phyloP scores from a whole-genome alignment of 1,140 invertebrate genomes.

The Drosophila littoralis region DNA sequence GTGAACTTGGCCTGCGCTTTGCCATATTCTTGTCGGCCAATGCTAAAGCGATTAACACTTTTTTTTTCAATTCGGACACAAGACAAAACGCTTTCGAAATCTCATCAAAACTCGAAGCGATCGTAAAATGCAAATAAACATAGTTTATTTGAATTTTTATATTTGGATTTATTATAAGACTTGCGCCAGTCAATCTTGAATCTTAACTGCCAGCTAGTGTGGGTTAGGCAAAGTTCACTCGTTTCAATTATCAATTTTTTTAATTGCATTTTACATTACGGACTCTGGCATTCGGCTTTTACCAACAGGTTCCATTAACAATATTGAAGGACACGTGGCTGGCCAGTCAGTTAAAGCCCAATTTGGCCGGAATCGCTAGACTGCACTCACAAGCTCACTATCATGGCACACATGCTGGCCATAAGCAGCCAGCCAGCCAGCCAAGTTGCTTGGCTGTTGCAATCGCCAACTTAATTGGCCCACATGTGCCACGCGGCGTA shows the following conservation, averaged over 20 bases:
- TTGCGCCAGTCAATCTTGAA: background rate
- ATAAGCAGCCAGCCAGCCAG: slow-evolving; percentile 11
- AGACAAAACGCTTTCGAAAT: slow-evolving; percentile 26
- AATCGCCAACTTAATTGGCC: slow-evolving; percentile 46
- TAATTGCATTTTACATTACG: background rate
- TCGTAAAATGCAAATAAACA: slow-evolving; percentile 26
- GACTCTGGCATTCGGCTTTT: slow-evolving; percentile 7
- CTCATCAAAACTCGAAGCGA: slow-evolving; percentile 27
- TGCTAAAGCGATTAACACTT: slow-evolving; percentile 56
- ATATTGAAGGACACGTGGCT: slow-evolving; percentile 36
- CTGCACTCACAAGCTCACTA: slow-evolving; percentile 61
- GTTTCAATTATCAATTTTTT: background rate
- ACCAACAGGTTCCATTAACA: slow-evolving; percentile 17
- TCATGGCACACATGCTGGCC: slow-evolving; percentile 44
- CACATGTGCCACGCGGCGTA: slow-evolving; percentile 49
- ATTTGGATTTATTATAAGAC: background rate
- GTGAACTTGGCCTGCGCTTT: slow-evolving; percentile 61
- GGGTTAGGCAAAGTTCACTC: slow-evolving; percentile 1
- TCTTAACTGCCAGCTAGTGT: background rate
- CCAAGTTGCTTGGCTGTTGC: slow-evolving; percentile 20
- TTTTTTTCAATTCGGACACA: slow-evolving; percentile 30
- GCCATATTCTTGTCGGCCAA: slow-evolving; percentile 60
- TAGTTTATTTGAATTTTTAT: background rate
- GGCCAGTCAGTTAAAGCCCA: slow-evolving; percentile 8
- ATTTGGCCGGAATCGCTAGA: slow-evolving; percentile 25